Percentiles rank a stretch among this genome's conserved stretches.
Conservation (phyloP, 2,888 invertebrate species). For the Camponotus fellah region DNA sequence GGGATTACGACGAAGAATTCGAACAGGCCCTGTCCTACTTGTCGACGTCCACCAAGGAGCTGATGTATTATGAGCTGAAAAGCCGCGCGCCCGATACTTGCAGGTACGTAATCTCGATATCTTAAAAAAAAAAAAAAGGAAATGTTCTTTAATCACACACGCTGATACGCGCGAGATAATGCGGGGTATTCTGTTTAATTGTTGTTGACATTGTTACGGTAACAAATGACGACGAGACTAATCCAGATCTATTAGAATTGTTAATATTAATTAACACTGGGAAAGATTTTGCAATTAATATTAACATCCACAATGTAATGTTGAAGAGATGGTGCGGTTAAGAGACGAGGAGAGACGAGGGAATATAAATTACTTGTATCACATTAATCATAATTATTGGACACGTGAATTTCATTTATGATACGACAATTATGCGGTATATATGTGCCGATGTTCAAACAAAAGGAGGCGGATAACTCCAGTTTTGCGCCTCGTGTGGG, state of each 20-base stretch:
- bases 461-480: constrained; percentile 34
- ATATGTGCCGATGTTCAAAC: background rate
- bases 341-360: background rate
- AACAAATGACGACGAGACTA: background rate
- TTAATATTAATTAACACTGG: background rate
- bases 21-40: constrained; percentile 88
- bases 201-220: constrained; percentile 6
- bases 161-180: constrained; percentile 4
- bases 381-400: constrained; percentile 42
- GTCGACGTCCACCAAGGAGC: constrained; percentile 87
- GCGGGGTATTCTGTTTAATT: constrained; percentile 1
- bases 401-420: constrained; percentile 25
- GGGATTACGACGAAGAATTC: constrained; percentile 87
- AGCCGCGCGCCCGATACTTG: constrained; percentile 88
- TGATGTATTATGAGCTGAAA: constrained; percentile 89
- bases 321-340: background rate
- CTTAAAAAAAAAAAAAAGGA: background rate
- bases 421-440: background rate
- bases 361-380: constrained; percentile 52
- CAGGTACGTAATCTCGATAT: constrained; percentile 86
- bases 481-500: background rate
- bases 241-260: background rate
- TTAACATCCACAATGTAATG: background rate
- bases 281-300: background rate
- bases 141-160: constrained; percentile 1